phyloP scores from a whole-genome alignment of 2,113 vertebrate genomes.

The Cephalophus harveyi region DNA sequence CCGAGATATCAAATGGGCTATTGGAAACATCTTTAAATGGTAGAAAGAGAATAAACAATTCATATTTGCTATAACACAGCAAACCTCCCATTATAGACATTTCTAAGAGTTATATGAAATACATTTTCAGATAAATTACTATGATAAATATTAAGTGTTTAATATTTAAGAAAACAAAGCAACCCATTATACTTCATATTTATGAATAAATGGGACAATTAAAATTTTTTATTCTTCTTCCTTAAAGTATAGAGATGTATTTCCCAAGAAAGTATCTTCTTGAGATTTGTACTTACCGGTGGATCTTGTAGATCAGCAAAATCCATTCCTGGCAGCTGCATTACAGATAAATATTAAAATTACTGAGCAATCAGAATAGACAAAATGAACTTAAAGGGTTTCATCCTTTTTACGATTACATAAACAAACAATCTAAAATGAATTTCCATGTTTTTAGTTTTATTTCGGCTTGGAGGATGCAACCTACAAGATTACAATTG shows the following conservation, averaged over 20 bases:
- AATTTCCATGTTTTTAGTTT: neutral
- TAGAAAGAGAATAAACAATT: conserved; percentile 28
- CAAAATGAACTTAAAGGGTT: neutral
- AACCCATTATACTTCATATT: neutral
- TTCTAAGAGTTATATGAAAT: neutral
- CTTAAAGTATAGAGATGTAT: neutral
- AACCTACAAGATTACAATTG: neutral
- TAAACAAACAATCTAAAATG: neutral
- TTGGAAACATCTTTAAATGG: conserved; percentile 51
- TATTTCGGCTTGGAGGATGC: neutral
- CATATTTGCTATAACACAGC: neutral
- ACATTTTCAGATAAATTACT: neutral
- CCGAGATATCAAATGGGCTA: conserved; percentile 60
- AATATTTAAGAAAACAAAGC: neutral
- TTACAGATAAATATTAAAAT: conserved; percentile 36
- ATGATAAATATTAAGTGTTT: neutral
- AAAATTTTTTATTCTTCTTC: neutral
- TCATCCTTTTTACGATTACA: neutral
- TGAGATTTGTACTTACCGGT: conserved; percentile 52
- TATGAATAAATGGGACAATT: neutral
- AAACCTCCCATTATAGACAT: neutral
- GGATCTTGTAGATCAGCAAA: conserved; percentile 33
- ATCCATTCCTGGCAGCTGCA: conserved; percentile 31
- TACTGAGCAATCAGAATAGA: neutral
- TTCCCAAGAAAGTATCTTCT: neutral